Evolutionary conservation across 2,888 invertebrate species (phyloP).

Genomic region (Sesamia inferens): DNA sequence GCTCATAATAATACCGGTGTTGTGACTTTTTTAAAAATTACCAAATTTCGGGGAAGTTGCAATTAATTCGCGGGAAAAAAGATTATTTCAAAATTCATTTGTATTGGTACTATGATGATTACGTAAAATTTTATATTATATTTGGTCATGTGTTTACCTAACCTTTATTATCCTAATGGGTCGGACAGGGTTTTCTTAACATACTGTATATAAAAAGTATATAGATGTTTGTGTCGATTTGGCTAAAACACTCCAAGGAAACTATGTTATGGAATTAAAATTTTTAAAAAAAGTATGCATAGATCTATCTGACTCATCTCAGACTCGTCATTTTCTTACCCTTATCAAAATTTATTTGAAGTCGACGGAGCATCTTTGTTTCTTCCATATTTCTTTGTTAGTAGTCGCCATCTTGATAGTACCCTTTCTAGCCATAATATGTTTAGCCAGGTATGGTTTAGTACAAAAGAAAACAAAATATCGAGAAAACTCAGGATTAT

Average conservation of each 20-base stretch:
- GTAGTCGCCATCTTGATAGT: too few species aligned
- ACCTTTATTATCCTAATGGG: too few species aligned
- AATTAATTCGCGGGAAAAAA: too few species aligned
- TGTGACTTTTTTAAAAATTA: too few species aligned
- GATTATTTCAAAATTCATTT: too few species aligned
- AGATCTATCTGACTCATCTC: background rate
- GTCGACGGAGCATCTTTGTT: background rate
- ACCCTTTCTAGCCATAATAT: background rate
- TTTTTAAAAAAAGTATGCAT: background rate
- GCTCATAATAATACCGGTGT: too few species aligned
- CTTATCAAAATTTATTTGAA: background rate
- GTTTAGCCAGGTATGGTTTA: background rate
- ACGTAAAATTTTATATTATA: too few species aligned
- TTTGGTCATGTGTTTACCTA: too few species aligned
- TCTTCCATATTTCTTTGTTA: background rate
- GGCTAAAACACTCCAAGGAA: background rate
- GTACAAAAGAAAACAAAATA: background rate
- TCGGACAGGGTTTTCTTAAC: too few species aligned
- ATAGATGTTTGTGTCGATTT: background rate
- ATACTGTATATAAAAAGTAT: too few species aligned
- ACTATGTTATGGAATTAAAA: background rate
- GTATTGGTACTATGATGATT: too few species aligned
- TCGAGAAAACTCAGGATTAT: background rate
- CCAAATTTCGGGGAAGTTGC: too few species aligned
- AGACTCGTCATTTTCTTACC: background rate